phyloP scores from a whole-genome alignment of 53 echinoderm and acorn worm genomes.

The Paelopatides confundens region DNA sequence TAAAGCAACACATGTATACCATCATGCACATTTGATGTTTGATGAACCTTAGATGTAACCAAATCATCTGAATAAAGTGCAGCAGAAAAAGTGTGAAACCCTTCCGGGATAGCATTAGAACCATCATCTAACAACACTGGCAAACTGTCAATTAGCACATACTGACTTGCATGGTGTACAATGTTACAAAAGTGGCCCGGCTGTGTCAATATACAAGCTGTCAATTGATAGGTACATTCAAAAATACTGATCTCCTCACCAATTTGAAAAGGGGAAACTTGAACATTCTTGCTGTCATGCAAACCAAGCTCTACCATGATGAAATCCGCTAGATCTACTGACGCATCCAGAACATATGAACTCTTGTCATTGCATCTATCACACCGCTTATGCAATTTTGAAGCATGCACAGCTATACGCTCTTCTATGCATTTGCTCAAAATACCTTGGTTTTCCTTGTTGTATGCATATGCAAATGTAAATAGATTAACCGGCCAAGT shows the following conservation, averaged over 20 bases:
- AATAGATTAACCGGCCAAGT: neutral
- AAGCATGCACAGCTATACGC: neutral
- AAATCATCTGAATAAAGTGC: neutral
- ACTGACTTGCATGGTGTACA: neutral
- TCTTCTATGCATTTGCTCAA: neutral
- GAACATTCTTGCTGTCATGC: neutral
- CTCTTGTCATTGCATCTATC: neutral
- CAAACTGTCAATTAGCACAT: neutral
- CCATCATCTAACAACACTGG: neutral
- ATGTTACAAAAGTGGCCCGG: conserved; percentile 12
- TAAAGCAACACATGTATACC: neutral
- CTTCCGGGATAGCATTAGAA: neutral
- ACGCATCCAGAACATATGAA: neutral
- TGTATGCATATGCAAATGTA: conserved; percentile 18
- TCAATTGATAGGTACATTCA: neutral
- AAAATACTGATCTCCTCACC: neutral
- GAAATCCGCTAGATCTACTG: neutral
- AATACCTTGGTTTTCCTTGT: neutral
- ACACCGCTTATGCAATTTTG: neutral
- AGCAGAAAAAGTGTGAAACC: conserved; percentile 3
- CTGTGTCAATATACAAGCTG: neutral
- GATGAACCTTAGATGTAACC: neutral
- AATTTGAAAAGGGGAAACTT: conserved; percentile 1
- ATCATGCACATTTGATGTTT: neutral
- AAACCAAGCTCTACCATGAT: neutral